Percentiles rank a stretch among this genome's conserved stretches.
These are phyloP conservation scores for Enteromius anoplus DNA, from an alignment of 2,797 vertebrate species.

Conservation along the genomic window DNA sequence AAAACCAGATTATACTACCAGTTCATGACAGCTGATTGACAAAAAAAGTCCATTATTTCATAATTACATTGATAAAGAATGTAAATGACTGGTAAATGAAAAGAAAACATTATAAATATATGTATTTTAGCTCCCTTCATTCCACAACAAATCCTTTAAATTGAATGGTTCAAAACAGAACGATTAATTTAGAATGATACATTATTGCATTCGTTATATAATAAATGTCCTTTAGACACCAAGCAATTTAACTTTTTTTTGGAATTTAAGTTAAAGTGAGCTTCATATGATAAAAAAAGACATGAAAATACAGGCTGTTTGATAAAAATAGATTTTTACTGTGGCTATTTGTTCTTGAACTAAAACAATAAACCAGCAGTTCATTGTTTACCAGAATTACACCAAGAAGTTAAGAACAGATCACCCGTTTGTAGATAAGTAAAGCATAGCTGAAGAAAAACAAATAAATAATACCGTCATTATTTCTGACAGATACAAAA, in stretches of 20 bases:
- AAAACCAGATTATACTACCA: neutral
- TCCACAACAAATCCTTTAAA: neutral
- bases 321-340: neutral
- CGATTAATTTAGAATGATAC: too few relatives aligned
- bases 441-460: neutral
- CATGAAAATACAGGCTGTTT: neutral
- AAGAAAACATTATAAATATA: neutral
- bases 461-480: too few relatives aligned
- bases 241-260: neutral
- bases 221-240: neutral
- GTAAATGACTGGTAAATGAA: neutral
- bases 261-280: neutral
- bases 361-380: neutral
- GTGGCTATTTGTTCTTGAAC: neutral
- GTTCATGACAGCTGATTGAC: neutral
- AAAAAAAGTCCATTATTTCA: neutral
- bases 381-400: neutral
- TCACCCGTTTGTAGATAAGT: neutral
- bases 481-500: too few relatives aligned
- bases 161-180: neutral
- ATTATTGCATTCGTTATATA: neutral
- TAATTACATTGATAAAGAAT: neutral
- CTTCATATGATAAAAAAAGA: neutral
- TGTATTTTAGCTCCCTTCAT: neutral
- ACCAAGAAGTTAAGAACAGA: neutral